A percentile compares a stretch with the other conserved stretches of the same genome.
phyloP scores from a whole-genome alignment of 2,113 vertebrate genomes.

The Catharus bicknelli region DNA sequence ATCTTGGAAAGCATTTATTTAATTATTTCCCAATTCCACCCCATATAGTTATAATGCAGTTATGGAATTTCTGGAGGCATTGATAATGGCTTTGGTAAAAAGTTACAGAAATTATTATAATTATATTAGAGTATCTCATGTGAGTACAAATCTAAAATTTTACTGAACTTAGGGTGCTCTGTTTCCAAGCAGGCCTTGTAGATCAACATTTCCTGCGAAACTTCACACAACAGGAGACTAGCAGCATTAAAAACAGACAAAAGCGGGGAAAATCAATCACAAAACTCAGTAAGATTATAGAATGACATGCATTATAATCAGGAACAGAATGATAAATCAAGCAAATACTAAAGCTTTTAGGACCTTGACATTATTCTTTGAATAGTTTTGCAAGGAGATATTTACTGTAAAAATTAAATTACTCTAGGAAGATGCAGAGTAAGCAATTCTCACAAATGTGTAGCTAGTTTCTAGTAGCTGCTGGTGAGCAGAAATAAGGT shows the following conservation, averaged over 20 bases:
- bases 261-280: constrained; percentile 10
- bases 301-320: constrained; percentile 20
- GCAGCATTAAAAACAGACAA: neutral
- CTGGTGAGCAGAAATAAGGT: neutral
- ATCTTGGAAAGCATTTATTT: neutral
- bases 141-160: neutral
- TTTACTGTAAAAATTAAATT: constrained; percentile 41
- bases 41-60: neutral
- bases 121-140: neutral
- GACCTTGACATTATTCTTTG: neutral
- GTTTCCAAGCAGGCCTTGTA: neutral
- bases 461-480: neutral
- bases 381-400: neutral
- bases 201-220: neutral
- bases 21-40: neutral
- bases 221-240: neutral
- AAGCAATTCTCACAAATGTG: neutral
- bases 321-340: constrained; percentile 30
- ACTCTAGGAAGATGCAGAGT: neutral
- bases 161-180: neutral
- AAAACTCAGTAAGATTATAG: neutral
- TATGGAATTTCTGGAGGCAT: neutral
- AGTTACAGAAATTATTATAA: neutral
- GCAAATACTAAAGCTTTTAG: neutral
- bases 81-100: neutral